Percentiles rank a stretch among this genome's conserved stretches.
Conservation (phyloP, 2,113 vertebrate genomes). For the Pseudopipra pipra region DNA sequence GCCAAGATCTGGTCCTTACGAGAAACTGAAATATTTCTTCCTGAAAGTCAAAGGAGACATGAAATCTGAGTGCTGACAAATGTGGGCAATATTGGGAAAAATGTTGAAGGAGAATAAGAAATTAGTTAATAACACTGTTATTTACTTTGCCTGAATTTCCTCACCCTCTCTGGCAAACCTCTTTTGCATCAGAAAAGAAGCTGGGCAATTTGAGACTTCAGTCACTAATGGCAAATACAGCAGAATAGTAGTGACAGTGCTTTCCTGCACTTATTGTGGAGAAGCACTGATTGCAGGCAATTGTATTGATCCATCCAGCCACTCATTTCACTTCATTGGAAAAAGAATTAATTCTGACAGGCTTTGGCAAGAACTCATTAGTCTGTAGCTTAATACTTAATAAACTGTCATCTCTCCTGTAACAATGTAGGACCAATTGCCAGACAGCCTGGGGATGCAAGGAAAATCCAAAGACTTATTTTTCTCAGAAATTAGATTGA, state of each 20-base stretch:
- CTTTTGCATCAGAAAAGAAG: not conserved
- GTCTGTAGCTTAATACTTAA: constrained; percentile 25
- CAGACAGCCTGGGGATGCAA: not conserved
- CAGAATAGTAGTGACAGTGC: not conserved
- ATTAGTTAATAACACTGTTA: constrained; percentile 22
- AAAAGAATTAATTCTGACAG: constrained; percentile 53
- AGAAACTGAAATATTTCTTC: constrained; percentile 43
- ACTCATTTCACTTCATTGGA: not conserved
- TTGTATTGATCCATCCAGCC: constrained; percentile 17
- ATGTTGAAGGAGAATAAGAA: not conserved
- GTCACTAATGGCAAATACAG: not conserved
- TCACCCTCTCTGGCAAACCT: not conserved
- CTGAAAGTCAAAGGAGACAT: constrained; percentile 30
- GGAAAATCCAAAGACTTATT: not conserved
- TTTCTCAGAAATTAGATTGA: not conserved
- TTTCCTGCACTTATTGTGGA: not conserved
- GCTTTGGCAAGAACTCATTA: constrained; percentile 43
- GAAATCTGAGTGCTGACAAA: constrained; percentile 36
- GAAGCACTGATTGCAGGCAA: not conserved
- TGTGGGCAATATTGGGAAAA: not conserved
- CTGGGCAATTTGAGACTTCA: not conserved
- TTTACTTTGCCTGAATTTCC: constrained; percentile 26
- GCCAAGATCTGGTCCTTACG: not conserved
- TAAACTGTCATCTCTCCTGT: constrained; percentile 40
- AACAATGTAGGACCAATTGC: not conserved